Conservation (phyloP, 2,797 vertebrate genomes). For the Babyrousa celebensis region DNA sequence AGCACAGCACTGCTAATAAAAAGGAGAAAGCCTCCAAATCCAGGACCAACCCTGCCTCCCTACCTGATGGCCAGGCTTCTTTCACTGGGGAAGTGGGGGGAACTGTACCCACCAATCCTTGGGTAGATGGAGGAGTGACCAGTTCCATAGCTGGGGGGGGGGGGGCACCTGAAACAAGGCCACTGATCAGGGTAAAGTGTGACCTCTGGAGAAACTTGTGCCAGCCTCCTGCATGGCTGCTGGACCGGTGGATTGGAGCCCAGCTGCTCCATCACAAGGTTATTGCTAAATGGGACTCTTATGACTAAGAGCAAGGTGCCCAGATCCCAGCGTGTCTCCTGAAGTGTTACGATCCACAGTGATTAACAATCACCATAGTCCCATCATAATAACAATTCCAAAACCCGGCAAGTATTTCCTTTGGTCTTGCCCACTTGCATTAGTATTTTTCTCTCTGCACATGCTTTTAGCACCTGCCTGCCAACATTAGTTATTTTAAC, state of each 20-base stretch:
- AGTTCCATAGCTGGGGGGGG: not conserved
- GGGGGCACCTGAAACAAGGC: not conserved
- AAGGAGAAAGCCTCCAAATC: not conserved
- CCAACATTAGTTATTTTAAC: not conserved
- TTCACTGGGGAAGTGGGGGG: not conserved
- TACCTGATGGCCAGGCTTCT: not conserved
- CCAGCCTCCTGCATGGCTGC: not conserved
- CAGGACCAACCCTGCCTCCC: not conserved
- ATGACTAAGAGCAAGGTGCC: not conserved
- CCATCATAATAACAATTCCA: not conserved
- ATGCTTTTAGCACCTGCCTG: not conserved
- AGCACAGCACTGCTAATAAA: not conserved
- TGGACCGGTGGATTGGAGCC: not conserved
- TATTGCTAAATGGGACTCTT: not conserved
- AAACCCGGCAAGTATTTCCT: slow-evolving; percentile 1
- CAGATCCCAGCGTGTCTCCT: not conserved
- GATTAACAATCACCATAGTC: not conserved
- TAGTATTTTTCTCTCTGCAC: not conserved
- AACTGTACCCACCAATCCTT: not conserved
- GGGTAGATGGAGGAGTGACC: not conserved
- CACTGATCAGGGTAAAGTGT: not conserved
- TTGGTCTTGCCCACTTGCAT: not conserved
- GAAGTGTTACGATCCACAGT: accelerated
- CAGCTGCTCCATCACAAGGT: not conserved
- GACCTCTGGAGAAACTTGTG: not conserved